Conservation (phyloP, 2,888 invertebrate genomes). For the Nemotelus pantherinus region DNA sequence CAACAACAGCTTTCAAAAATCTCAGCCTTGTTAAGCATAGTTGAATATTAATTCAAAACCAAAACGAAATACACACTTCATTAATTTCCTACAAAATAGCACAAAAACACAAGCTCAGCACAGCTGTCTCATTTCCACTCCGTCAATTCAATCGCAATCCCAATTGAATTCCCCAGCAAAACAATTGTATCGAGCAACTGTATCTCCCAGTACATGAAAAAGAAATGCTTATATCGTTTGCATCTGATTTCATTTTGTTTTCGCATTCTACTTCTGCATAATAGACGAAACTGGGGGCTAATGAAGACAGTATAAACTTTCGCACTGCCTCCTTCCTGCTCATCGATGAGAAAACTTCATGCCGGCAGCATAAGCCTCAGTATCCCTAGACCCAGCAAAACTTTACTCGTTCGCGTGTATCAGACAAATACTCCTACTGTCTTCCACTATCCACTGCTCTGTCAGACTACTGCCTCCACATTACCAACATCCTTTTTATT, state of each 20-base stretch:
- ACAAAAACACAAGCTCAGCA: neutral
- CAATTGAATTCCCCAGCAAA: no score
- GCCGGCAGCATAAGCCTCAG: neutral
- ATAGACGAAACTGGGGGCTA: slow-evolving; percentile 28
- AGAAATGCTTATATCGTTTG: slow-evolving; percentile 40
- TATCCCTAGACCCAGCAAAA: no score
- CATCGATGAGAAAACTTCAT: neutral
- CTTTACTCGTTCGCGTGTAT: no score
- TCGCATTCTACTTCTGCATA: neutral
- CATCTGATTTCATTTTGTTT: slow-evolving; percentile 33
- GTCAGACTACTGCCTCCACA: slow-evolving; percentile 18
- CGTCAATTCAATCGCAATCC: no score
- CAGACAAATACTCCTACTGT: no score
- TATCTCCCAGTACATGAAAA: slow-evolving; percentile 11
- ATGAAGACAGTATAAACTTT: slow-evolving; percentile 31
- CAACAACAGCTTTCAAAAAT: no score
- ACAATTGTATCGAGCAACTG: slow-evolving; percentile 6
- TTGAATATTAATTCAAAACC: no score
- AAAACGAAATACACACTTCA: no score
- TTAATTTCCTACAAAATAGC: no score
- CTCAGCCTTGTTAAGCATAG: no score
- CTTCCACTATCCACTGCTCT: neutral
- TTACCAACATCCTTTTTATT: slow-evolving; percentile 23
- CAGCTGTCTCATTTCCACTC: neutral
- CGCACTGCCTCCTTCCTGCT: neutral